Conservation (phyloP, 2,113 vertebrate species). For the Grus americana region DNA sequence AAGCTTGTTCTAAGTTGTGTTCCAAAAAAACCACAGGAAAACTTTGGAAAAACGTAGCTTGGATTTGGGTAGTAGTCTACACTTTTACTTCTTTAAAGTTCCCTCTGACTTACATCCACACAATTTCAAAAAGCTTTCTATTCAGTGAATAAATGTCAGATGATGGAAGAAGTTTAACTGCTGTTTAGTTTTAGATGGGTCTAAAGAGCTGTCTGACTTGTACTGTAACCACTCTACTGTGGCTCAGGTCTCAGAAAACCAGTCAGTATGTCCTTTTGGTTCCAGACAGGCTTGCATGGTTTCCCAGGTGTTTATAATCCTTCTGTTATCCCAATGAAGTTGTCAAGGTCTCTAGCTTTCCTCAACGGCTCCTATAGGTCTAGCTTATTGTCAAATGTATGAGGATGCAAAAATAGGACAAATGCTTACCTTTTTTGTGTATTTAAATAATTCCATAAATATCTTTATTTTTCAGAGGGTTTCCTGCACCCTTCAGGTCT, state of each 20-base stretch:
- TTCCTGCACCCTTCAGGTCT: not conserved
- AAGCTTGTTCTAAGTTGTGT: not conserved
- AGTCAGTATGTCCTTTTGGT: not conserved
- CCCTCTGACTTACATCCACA: not conserved
- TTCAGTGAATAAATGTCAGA: not conserved
- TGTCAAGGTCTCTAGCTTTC: not conserved
- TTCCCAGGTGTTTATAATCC: not conserved
- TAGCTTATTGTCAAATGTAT: not conserved
- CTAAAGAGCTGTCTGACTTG: not conserved
- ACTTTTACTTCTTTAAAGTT: not conserved
- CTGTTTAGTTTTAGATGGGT: not conserved
- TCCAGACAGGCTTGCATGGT: not conserved
- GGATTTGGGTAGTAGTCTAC: not conserved
- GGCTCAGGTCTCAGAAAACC: not conserved
- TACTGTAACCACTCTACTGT: not conserved
- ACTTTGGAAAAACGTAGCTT: not conserved
- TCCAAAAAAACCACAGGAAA: not conserved
- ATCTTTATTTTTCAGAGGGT: not conserved
- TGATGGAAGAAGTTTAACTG: not conserved
- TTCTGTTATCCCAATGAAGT: not conserved
- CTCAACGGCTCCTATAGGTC: not conserved
- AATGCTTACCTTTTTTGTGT: not conserved
- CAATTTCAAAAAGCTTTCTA: not conserved
- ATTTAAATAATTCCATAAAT: not conserved
- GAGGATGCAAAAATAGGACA: not conserved